Conservation (phyloP, 2,797 vertebrate genomes). For the Phrynocephalus guinanensis region DNA sequence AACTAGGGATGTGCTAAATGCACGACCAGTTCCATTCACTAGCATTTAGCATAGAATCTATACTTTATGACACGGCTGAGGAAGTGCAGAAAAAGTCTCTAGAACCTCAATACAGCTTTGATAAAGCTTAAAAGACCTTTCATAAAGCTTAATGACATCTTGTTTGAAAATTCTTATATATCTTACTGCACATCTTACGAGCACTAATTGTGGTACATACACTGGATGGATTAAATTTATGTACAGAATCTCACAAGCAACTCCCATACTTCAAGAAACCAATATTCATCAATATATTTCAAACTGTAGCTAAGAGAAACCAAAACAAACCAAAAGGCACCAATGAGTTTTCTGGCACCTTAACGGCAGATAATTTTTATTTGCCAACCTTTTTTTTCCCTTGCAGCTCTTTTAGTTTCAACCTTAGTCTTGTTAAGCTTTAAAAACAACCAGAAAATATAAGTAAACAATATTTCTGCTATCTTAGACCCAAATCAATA, state of each 20-base stretch:
- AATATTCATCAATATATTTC: background rate
- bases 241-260: background rate
- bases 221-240: background rate
- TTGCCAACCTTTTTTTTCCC: too few species aligned
- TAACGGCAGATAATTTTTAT: too few species aligned
- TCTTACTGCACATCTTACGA: background rate
- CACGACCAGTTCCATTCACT: conserved; percentile 57
- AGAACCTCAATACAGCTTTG: background rate
- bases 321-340: too few species aligned
- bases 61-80: conserved; percentile 23
- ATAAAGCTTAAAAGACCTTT: background rate
- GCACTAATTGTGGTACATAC: background rate
- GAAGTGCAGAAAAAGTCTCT: background rate
- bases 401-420: background rate
- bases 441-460: background rate
- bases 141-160: conserved; percentile 10
- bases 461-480: background rate
- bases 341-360: too few species aligned
- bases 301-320: background rate
- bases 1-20: conserved; percentile 43
- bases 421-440: background rate
- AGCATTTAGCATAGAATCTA: conserved; percentile 46
- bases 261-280: background rate
- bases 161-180: background rate
- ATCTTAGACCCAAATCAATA: background rate